Conservation (phyloP, 2,797 vertebrate genomes). For the Tauraco hartlaubi region DNA sequence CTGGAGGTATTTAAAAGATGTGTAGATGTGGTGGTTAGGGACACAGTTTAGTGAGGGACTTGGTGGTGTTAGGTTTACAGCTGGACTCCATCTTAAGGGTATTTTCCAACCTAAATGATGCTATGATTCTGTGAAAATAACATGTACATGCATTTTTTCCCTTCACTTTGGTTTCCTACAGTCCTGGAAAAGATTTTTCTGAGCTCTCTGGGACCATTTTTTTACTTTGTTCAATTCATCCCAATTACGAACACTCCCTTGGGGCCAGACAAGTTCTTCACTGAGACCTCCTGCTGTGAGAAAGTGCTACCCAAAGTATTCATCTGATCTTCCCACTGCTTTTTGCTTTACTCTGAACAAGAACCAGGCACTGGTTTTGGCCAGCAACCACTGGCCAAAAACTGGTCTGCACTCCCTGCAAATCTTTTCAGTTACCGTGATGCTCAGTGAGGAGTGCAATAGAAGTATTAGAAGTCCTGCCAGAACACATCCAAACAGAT, state of each 20-base stretch:
- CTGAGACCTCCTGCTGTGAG: background rate
- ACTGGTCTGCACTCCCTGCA: background rate
- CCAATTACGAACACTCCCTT: background rate
- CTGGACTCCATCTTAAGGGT: background rate
- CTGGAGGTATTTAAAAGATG: background rate
- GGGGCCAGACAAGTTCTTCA: background rate
- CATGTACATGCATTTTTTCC: accelerated
- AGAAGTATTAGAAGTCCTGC: background rate
- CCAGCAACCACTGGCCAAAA: background rate
- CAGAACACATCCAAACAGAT: background rate
- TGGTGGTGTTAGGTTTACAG: background rate
- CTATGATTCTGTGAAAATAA: background rate
- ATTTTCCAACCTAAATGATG: background rate
- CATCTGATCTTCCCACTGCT: background rate
- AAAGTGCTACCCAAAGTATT: background rate
- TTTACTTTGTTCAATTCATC: background rate
- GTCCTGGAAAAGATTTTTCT: background rate
- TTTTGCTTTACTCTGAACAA: background rate
- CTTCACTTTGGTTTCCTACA: background rate
- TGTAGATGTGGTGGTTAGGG: background rate
- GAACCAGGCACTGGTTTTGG: background rate
- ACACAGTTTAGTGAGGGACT: background rate
- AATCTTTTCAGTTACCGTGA: background rate
- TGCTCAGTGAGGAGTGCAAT: background rate
- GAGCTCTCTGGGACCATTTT: background rate